These are phyloP conservation scores for Dicycla oo DNA, from an alignment of 2,888 invertebrate genomes.

Conservation along the genomic window DNA sequence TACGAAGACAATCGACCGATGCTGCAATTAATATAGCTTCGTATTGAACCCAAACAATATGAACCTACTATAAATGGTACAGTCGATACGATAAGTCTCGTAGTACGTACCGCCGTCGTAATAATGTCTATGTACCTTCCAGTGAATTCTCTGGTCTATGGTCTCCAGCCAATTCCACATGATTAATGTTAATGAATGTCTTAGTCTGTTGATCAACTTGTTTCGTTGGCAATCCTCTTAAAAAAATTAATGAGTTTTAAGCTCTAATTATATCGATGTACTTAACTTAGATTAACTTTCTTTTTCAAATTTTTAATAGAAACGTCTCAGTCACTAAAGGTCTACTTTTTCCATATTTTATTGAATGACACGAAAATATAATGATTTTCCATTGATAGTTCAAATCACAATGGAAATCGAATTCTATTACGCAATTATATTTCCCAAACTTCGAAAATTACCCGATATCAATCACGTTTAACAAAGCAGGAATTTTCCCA, in stretches of 20 bases:
- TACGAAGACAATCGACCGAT: not conserved
- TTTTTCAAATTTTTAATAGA: not conserved
- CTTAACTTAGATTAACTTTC: not conserved
- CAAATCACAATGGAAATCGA: conserved; percentile 34
- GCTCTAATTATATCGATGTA: not conserved
- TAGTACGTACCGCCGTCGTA: no score
- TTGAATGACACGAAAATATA: not conserved
- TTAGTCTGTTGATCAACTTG: conserved; percentile 54
- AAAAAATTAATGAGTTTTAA: conserved; percentile 39
- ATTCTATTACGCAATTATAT: conserved; percentile 46
- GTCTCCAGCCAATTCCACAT: conserved; percentile 43
- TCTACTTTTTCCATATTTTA: not conserved
- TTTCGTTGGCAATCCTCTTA: conserved; percentile 24
- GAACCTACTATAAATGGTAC: no score
- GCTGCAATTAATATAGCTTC: not conserved
- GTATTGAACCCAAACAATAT: not conserved
- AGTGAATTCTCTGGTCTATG: conserved; percentile 23
- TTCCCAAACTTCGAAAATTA: conserved; percentile 41
- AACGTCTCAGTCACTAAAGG: not conserved
- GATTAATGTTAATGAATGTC: conserved; percentile 60
- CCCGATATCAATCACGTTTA: conserved; percentile 57
- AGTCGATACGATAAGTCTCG: not conserved
- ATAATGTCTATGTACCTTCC: conserved; percentile 5
- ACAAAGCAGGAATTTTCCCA: conserved; percentile 62
- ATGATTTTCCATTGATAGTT: conserved; percentile 8